Evolutionary conservation across 1,140 invertebrate species (phyloP).

Genomic region (Melipona quadrifasciata): DNA sequence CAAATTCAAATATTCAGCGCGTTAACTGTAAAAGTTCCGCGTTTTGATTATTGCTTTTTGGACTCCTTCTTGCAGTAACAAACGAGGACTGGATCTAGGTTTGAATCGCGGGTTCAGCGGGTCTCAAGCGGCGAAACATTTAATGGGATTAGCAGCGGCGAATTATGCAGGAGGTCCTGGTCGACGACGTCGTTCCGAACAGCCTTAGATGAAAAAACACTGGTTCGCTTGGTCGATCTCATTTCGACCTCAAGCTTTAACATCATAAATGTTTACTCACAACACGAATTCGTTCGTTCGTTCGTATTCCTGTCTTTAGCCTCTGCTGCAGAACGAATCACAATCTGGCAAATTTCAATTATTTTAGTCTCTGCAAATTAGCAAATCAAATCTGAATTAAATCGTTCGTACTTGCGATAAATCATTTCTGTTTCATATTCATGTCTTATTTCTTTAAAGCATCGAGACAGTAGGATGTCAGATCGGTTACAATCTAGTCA

Average conservation of each 20-base stretch:
- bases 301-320: background rate
- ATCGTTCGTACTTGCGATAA: background rate
- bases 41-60: background rate
- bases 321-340: background rate
- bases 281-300: background rate
- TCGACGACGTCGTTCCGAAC: constrained; percentile 88
- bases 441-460: background rate
- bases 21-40: background rate
- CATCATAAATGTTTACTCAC: constrained; percentile 1
- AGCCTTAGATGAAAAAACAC: constrained; percentile 63
- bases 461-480: background rate
- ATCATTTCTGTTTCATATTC: background rate
- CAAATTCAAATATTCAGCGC: too few relatives aligned
- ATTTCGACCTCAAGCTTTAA: constrained; percentile 37
- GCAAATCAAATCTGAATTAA: background rate
- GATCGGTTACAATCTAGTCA: constrained; percentile 4
- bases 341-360: background rate
- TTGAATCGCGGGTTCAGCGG: constrained; percentile 93
- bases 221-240: constrained; percentile 8
- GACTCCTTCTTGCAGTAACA: constrained; percentile 83
- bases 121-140: constrained; percentile 92
- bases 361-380: too few relatives aligned
- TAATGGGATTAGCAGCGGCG: constrained; percentile 93
- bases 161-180: constrained; percentile 94
- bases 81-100: constrained; percentile 91